Evolutionary conservation across 2,888 invertebrate genomes (phyloP).

Genomic region (Hemicrepidius hirtus): DNA sequence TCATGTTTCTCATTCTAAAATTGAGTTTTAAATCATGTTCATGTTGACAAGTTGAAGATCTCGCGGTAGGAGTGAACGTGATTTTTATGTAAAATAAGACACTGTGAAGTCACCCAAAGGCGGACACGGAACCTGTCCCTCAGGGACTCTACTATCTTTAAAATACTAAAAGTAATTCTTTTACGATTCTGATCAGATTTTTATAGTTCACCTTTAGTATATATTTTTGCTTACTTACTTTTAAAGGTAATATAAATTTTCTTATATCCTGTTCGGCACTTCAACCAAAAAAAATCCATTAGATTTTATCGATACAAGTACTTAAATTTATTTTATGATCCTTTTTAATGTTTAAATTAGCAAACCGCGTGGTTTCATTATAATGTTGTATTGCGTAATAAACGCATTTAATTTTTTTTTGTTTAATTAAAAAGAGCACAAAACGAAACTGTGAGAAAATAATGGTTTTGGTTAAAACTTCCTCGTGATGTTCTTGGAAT

Average conservation of each 20-base stretch:
- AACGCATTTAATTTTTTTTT: neutral
- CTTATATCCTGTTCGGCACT: neutral
- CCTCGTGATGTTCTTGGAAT: too few species aligned
- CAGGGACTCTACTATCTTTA: neutral
- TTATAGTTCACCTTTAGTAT: conserved; percentile 11
- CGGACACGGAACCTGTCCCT: neutral
- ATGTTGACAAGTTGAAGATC: conserved; percentile 15
- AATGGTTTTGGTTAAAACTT: too few species aligned
- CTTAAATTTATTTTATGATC: conserved; percentile 6
- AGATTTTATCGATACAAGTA: neutral
- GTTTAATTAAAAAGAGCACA: neutral
- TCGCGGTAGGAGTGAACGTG: conserved; percentile 19
- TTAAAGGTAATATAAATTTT: neutral
- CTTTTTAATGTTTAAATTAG: neutral
- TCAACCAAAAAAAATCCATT: neutral
- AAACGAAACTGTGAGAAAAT: too few species aligned
- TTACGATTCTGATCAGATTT: neutral
- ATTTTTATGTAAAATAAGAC: conserved; percentile 25
- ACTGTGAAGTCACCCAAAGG: conserved; percentile 7
- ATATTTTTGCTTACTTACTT: neutral
- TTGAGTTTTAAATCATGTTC: conserved; percentile 6
- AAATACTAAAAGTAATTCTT: too few species aligned
- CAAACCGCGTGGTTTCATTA: neutral
- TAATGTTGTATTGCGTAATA: neutral
- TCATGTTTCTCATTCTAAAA: conserved; percentile 15